Evolutionary conservation across 2,888 invertebrate species (phyloP).

Genomic region (Ophion ventricosus): DNA sequence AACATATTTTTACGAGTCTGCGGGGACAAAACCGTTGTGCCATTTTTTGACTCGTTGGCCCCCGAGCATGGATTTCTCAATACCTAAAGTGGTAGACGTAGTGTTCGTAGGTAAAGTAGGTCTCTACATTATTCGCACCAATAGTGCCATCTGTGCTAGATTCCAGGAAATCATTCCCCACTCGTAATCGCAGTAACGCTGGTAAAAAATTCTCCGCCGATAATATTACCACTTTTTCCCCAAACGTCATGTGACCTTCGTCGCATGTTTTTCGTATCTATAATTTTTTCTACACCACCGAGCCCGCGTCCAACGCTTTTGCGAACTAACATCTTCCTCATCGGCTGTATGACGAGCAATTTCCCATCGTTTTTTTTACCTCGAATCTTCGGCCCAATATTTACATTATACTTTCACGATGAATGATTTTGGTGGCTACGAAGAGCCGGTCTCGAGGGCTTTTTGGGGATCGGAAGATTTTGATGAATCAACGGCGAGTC

Average conservation of each 20-base stretch:
- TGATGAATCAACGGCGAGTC: conserved; percentile 66
- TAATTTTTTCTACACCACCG: not conserved
- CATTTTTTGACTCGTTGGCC: too few species aligned
- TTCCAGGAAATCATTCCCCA: not conserved
- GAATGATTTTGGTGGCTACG: conserved; percentile 78
- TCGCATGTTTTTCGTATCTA: not conserved
- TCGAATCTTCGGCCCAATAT: not conserved
- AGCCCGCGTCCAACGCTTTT: not conserved
- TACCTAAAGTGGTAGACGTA: too few species aligned
- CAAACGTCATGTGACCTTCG: not conserved
- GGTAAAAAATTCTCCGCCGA: not conserved
- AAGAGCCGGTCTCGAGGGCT: conserved; percentile 79
- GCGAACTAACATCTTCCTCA: not conserved
- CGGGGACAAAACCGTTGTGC: too few species aligned
- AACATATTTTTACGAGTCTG: too few species aligned
- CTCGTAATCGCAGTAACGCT: not conserved
- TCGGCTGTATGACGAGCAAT: conserved; percentile 15
- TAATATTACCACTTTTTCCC: not conserved
- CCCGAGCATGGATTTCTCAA: too few species aligned
- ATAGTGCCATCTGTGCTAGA: not conserved
- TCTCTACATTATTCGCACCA: not conserved
- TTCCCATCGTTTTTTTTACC: not conserved
- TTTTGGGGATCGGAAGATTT: conserved; percentile 80
- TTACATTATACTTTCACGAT: conserved; percentile 4
- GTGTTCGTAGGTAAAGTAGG: too few species aligned